Evolutionary conservation across 2,888 invertebrate species (phyloP), one percentile per base, ranked within the genome.

Genomic region (Stegana nigrithorax): DNA sequence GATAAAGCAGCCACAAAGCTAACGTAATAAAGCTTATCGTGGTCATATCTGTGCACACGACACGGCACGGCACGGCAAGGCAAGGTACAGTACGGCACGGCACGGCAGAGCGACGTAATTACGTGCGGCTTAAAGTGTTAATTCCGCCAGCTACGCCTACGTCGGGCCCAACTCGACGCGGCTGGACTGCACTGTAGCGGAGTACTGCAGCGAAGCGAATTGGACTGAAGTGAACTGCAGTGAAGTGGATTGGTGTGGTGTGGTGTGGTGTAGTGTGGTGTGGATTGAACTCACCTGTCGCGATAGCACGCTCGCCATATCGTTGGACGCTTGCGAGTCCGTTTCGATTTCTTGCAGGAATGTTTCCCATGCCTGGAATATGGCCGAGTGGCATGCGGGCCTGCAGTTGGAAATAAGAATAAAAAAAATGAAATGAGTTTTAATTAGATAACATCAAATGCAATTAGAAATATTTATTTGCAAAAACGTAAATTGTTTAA

Each of bases 361-460:
- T 67, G 92, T 92, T 86, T 96, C 96, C 96, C 96, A 96, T 65
- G 93, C 92, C 84, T 95, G 93, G 86, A 95, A 95, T 80, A 96
- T 89, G 47, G 93, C 91, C 87, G 91, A 90, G 60, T 92, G 91
- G 80, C 93, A 93, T 65, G 92, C 89, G 65, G 93, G 92, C 86
- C 93, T 93, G 87, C 32, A 79, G 76, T 12, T 32, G 32, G n/a
- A 32, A 32, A n/a, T 25, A 21, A 14, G 10, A 23, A 27, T 26
- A n/a, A 27, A 8, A 27, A n/a, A 51, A 17, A n/a, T 23, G 3
- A 7, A 8, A 26, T 26, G 27, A 45, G 29, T 44, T 25, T 47
- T 53, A 50, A 51, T 56, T 67, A 39, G 17, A 39, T 39, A 4
- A 17, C 6, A 8, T 39, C 6, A 2, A 39, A 39, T 39, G 14